Evolutionary conservation across 2,113 vertebrate species (phyloP), one percentile per base, ranked within the genome.

Genomic region (Columbina picui): DNA sequence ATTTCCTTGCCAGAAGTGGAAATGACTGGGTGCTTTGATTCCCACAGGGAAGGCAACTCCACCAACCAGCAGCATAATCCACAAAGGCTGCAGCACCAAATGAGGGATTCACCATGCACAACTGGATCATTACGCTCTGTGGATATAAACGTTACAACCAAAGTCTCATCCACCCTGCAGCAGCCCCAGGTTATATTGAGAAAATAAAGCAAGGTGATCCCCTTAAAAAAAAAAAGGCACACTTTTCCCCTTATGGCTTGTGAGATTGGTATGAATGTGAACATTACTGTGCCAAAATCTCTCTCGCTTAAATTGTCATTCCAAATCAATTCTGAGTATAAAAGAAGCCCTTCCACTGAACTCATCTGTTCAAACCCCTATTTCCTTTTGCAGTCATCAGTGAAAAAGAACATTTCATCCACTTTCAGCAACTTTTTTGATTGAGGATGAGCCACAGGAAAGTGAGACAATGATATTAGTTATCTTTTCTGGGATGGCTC

Each of bases 281-380:
- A 75, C 5, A 6, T 61, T 63, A 27, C 74, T 65, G 41, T 90
- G 84, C 60, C 78, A 92, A 96, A 93, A 82, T 61, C 39, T 85
- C 76, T 87, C 74, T 34, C 1, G 0, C 10, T 22, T 84, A 87
- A 94, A 93, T 75, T 85, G 77, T 91, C 74, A 25, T 95, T 96
- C 69, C 92, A 87, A 96, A 94, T 96, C 89, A 92, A 93, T 92
- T 91, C 60, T 5, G 7, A 89, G 45, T 59, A 65, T 34, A 89
- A 97, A 94, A 95, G 68, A 76, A 84, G n/a, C 4, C 4, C 60
- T 95, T 94, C 57, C 57, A 76, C 29, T 90, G 75, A 89, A 86
- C 43, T 57, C 56, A 78, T 86, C 67, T 90, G n/a, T 63, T 92
- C 87, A 89, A 71, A 94, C 55, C 14, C 20, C 49, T 63, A 29